Percentiles rank a stretch among this genome's conserved stretches.
These are phyloP conservation scores for Hippopotamyrus pictus DNA, from an alignment of 2,797 vertebrate species.

Conservation along the genomic window DNA sequence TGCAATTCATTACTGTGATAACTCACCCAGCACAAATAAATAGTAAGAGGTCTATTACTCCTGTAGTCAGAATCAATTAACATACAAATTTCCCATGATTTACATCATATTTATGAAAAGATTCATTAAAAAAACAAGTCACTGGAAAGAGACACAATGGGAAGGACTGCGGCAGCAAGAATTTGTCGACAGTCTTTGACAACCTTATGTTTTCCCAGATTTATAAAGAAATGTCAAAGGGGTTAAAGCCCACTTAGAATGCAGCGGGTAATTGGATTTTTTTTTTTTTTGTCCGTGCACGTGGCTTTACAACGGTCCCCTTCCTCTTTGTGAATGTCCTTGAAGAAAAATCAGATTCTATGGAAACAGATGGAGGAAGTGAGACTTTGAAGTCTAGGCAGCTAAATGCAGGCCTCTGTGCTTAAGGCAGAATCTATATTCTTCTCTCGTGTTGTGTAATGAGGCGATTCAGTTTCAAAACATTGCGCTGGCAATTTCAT, in stretches of 20 bases:
- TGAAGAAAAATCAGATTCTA: background rate
- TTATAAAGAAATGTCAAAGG: background rate
- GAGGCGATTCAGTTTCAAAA: background rate
- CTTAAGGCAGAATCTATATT: background rate
- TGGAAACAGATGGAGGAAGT: background rate
- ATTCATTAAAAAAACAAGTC: background rate
- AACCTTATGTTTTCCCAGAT: background rate
- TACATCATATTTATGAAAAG: background rate
- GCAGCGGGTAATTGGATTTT: conserved; percentile 1
- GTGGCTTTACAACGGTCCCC: background rate
- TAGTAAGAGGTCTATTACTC: background rate
- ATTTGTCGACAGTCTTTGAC: background rate
- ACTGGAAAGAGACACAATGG: background rate
- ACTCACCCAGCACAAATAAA: background rate
- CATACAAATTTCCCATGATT: background rate
- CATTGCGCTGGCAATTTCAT: background rate
- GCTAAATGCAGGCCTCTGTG: background rate
- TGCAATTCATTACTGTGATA: background rate
- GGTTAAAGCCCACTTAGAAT: background rate
- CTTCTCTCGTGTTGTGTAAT: background rate
- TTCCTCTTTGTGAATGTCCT: background rate
- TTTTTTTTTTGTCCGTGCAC: background rate
- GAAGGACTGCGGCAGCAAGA: background rate
- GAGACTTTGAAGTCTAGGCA: background rate
- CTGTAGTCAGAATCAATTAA: background rate